Conservation (phyloP, 2,797 vertebrate genomes). For the Sternarchorhynchus goeldii region DNA sequence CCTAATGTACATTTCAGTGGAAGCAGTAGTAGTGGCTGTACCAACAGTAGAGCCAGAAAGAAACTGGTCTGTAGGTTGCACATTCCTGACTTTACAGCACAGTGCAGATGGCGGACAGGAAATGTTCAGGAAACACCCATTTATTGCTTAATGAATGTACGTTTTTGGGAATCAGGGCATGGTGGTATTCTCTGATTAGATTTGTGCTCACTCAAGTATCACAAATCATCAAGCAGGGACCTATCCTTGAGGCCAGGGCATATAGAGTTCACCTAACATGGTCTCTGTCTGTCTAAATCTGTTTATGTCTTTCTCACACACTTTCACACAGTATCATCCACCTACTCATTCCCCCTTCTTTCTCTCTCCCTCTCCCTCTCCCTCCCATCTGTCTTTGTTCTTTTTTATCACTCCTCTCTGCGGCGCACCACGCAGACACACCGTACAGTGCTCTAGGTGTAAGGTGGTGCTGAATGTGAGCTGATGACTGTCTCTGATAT, state of each 20-base stretch:
- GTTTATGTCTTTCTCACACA: neutral
- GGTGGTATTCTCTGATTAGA: neutral
- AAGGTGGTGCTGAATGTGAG: too few relatives aligned
- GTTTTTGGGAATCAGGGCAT: neutral
- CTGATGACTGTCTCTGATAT: neutral
- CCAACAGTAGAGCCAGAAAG: neutral
- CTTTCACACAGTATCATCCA: neutral
- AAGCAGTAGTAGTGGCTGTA: too few relatives aligned
- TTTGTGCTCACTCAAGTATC: neutral
- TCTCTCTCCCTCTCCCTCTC: neutral
- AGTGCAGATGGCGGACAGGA: neutral
- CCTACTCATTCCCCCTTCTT: neutral
- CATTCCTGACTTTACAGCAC: neutral
- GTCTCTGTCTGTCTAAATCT: neutral
- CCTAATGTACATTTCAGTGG: too few relatives aligned
- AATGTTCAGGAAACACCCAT: neutral
- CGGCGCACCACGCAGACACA: too few relatives aligned
- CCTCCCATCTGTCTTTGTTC: constrained; percentile 57
- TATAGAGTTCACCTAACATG: neutral
- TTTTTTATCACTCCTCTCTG: neutral
- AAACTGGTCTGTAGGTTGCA: neutral
- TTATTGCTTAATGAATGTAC: neutral
- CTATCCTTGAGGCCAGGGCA: neutral
- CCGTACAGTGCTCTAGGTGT: too few relatives aligned
- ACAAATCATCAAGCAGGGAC: neutral